These are phyloP conservation scores for Orchestia grillus DNA, from an alignment of 1,140 invertebrate genomes.

Conservation along the genomic window DNA sequence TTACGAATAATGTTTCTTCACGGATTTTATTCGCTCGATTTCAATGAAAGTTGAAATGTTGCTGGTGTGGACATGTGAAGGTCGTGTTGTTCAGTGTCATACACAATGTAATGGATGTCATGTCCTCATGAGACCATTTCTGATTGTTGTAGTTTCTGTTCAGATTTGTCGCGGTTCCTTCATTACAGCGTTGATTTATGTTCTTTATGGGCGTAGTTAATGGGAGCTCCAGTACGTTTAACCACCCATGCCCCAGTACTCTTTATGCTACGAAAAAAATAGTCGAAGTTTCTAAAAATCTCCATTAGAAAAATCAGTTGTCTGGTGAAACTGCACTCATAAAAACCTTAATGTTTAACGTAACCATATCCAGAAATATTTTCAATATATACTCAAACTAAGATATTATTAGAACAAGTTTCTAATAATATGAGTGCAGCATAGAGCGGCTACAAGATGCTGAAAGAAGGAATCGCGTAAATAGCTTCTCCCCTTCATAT, in stretches of 20 bases:
- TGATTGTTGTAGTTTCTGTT: not conserved
- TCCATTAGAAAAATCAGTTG: no score
- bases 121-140: not conserved
- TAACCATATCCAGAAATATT: no score
- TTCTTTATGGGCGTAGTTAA: no score
- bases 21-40: not conserved
- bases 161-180: not conserved
- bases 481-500: no score
- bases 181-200: not conserved
- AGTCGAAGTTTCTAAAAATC: no score
- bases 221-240: not conserved
- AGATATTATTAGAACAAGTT: no score
- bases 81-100: not conserved
- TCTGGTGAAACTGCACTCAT: no score
- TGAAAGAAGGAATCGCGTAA: no score
- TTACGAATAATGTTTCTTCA: not conserved
- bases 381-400: no score
- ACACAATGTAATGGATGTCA: not conserved
- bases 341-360: no score
- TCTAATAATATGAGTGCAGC: no score
- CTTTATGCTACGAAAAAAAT: not conserved
- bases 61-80: not conserved
- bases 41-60: not conserved
- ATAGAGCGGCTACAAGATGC: no score
- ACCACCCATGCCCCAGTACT: not conserved